These are phyloP conservation scores for Eretmocerus hayati DNA, from an alignment of 2,888 invertebrate genomes.

Conservation along the genomic window DNA sequence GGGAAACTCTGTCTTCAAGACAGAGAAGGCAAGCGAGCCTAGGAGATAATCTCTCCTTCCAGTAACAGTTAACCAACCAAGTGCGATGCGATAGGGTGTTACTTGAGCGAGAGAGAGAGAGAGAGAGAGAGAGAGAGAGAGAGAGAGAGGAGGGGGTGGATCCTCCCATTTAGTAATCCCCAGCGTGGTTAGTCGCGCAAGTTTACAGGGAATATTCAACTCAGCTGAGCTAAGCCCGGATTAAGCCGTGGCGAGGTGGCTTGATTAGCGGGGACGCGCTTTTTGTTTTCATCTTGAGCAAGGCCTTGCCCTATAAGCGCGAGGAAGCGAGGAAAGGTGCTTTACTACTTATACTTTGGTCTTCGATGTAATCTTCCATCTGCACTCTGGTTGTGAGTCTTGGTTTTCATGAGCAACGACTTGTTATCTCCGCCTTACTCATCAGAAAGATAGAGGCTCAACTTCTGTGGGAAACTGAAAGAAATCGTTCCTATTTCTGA, in stretches of 20 bases:
- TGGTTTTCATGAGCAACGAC: neutral
- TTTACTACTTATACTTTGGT: neutral
- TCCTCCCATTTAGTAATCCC: conserved; percentile 40
- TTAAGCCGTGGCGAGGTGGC: conserved; percentile 36
- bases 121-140: conserved; percentile 11
- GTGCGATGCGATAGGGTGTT: too few species aligned
- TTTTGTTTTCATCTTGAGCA: conserved; percentile 29
- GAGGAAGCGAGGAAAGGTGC: too few species aligned
- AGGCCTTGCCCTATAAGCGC: conserved; percentile 5
- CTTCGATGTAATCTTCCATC: neutral
- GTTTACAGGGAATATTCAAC: conserved; percentile 47
- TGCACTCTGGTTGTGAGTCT: too few species aligned
- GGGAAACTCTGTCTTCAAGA: too few species aligned
- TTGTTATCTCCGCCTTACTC: neutral
- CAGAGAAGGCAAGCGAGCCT: too few species aligned
- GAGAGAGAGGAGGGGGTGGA: conserved; percentile 27
- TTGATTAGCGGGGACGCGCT: conserved; percentile 43
- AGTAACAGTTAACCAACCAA: too few species aligned
- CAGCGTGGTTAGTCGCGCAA: conserved; percentile 36
- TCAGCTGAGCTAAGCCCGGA: conserved; percentile 41
- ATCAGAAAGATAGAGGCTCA: too few species aligned
- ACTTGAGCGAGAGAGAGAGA: too few species aligned
- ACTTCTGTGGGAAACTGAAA: too few species aligned
- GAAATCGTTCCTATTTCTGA: too few species aligned
- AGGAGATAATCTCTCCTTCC: too few species aligned